phyloP scores from a whole-genome alignment of 2,113 vertebrate genomes.

The Ptilorrhoa leucosticta region DNA sequence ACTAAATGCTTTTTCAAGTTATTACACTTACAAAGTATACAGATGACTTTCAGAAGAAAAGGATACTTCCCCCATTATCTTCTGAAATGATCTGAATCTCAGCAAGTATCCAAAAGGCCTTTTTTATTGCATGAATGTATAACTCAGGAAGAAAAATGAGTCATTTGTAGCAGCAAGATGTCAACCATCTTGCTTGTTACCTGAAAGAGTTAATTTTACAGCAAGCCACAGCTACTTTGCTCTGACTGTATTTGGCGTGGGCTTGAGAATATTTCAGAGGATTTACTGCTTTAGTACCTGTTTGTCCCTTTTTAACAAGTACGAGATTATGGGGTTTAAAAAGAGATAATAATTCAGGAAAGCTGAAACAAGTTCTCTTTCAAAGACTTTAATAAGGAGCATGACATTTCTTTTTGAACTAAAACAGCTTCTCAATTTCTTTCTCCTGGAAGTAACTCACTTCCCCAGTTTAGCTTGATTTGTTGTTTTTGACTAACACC shows the following conservation, averaged over 20 bases:
- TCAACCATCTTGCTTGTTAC: background rate
- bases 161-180: background rate
- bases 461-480: background rate
- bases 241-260: background rate
- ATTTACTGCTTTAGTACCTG: background rate
- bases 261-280: background rate
- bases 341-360: background rate
- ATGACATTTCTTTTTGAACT: background rate
- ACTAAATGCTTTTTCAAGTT: background rate
- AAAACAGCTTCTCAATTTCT: background rate
- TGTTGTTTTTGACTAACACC: background rate
- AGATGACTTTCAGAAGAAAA: background rate
- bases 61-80: background rate
- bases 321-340: background rate
- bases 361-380: background rate
- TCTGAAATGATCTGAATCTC: background rate
- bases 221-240: background rate
- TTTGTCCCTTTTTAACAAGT: background rate
- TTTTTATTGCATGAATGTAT: background rate
- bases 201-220: background rate
- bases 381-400: background rate
- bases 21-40: background rate
- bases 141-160: background rate
- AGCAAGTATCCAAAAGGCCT: background rate
- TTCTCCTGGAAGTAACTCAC: background rate